Evolutionary conservation across 2,113 vertebrate species (phyloP).

Genomic region (Lasiurus borealis): DNA sequence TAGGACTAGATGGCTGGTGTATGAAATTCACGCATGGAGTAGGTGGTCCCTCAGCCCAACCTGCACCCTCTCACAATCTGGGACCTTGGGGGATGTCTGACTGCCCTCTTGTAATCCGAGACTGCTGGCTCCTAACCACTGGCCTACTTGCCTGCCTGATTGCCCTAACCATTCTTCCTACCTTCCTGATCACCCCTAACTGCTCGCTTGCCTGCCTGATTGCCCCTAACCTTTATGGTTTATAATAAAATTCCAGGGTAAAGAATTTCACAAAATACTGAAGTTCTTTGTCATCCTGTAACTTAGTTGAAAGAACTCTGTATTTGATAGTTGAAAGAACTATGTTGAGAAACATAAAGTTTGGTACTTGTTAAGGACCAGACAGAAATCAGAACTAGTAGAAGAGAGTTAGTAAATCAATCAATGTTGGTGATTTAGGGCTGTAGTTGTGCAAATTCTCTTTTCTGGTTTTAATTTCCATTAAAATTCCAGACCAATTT

Average conservation of each 20-base stretch:
- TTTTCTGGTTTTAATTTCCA: not conserved
- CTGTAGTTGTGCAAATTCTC: not conserved
- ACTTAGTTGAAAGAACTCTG: not conserved
- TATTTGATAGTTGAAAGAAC: not conserved
- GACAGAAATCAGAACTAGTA: not conserved
- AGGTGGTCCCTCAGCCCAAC: too few species aligned
- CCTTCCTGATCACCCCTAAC: too few species aligned
- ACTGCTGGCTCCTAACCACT: too few species aligned
- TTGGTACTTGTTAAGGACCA: not conserved
- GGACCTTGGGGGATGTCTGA: too few species aligned
- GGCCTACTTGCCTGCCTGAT: too few species aligned
- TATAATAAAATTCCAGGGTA: not conserved
- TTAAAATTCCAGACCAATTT: not conserved
- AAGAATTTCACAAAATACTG: not conserved
- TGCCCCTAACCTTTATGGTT: not conserved
- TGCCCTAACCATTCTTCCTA: too few species aligned
- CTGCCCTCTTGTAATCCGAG: too few species aligned
- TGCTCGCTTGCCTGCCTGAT: not conserved
- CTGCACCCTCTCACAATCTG: too few species aligned
- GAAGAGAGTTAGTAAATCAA: not conserved
- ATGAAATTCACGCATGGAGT: too few species aligned
- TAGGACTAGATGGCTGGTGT: too few species aligned
- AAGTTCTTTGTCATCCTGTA: not conserved
- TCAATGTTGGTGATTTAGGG: not conserved
- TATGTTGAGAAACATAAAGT: not conserved